Evolutionary conservation across 2,113 vertebrate species (phyloP).

Genomic region (Ceratotherium simum): DNA sequence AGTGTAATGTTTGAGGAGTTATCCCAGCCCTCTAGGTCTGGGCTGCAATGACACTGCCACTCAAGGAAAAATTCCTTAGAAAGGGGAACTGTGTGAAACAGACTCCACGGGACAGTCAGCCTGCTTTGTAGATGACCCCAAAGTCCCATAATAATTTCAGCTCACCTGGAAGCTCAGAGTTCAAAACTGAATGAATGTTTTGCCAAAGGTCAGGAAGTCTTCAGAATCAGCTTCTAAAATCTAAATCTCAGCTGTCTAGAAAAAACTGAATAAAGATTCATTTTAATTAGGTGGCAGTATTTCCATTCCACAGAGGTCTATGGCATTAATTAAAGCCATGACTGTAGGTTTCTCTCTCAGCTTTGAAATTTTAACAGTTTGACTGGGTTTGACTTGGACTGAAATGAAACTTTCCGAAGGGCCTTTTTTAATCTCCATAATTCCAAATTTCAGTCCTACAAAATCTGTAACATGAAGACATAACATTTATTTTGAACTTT

Average conservation of each 20-base stretch:
- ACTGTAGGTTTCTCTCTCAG: neutral
- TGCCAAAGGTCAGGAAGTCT: slow-evolving; percentile 5
- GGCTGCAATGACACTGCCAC: neutral
- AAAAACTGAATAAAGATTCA: neutral
- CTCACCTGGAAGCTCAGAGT: neutral
- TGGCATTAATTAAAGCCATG: slow-evolving; percentile 30
- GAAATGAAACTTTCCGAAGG: slow-evolving; percentile 53
- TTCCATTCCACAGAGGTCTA: neutral
- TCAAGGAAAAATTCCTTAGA: neutral
- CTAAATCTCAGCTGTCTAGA: slow-evolving; percentile 23
- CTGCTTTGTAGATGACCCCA: neutral
- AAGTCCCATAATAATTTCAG: neutral
- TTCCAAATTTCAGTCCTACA: slow-evolving; percentile 26
- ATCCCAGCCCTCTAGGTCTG: neutral
- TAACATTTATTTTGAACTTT: neutral
- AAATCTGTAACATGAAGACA: neutral
- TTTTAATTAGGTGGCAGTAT: slow-evolving; percentile 55
- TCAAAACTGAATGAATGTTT: neutral
- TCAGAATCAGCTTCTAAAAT: slow-evolving; percentile 50
- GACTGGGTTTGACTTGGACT: slow-evolving; percentile 15
- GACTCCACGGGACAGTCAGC: neutral
- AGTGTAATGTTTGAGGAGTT: neutral
- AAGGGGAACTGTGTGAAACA: neutral
- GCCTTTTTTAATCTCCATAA: neutral
- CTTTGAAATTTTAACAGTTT: slow-evolving; percentile 52